Conservation (phyloP, 2,888 invertebrate species). For the Macaria liturata region DNA sequence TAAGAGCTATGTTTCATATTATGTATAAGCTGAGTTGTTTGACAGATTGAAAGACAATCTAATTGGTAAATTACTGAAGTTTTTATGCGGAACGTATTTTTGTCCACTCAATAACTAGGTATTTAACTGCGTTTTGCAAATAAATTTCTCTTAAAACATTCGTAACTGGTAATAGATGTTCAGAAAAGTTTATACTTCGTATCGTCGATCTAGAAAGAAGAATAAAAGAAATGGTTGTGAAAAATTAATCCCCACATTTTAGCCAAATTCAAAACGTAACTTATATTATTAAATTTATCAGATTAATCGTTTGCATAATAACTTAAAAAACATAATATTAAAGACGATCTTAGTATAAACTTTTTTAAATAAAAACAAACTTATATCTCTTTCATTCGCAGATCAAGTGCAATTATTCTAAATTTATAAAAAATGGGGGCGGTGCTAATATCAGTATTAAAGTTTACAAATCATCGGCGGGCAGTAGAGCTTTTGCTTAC, state of each 20-base stretch:
- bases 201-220: neutral
- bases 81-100: constrained; percentile 3
- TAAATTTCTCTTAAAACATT: neutral
- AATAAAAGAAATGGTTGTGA: constrained; percentile 19
- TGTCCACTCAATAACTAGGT: neutral
- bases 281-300: neutral
- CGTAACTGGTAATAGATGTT: no score
- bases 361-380: neutral
- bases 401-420: constrained; percentile 16
- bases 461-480: constrained; percentile 45
- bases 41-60: no score
- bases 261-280: neutral
- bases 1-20: no score
- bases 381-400: constrained; percentile 5
- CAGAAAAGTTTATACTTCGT: constrained; percentile 20
- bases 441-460: constrained; percentile 48
- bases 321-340: neutral
- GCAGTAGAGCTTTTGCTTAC: constrained; percentile 59
- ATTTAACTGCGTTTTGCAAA: neutral
- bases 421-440: constrained; percentile 29
- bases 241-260: constrained; percentile 2
- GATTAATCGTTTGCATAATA: neutral
- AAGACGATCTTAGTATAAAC: constrained; percentile 16
- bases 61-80: neutral
- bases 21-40: no score